Evolutionary conservation across 1,140 invertebrate species (phyloP).

Genomic region (Calephelis virginiensis): DNA sequence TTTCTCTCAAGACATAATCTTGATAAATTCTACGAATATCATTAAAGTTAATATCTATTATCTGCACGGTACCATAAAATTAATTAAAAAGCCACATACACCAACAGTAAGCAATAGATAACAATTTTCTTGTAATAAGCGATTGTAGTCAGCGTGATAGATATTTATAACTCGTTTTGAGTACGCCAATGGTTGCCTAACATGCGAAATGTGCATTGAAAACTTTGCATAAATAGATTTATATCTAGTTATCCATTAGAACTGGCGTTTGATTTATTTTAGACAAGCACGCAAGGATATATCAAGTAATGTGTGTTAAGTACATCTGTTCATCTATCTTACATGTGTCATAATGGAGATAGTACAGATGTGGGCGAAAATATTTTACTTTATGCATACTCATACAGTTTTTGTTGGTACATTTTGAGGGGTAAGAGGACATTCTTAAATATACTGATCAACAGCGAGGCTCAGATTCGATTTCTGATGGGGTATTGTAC

Average conservation of each 20-base stretch:
- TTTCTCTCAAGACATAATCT: no score
- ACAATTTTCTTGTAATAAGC: constrained; percentile 22
- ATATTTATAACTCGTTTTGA: constrained; percentile 21
- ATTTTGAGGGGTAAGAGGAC: no score
- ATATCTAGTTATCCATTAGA: constrained; percentile 59
- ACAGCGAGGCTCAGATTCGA: no score
- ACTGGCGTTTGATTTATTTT: constrained; percentile 44
- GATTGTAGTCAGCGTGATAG: constrained; percentile 16
- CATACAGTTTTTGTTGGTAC: no score
- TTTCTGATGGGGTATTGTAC: no score
- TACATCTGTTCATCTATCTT: constrained; percentile 1
- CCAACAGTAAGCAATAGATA: constrained; percentile 16
- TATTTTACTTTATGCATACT: not conserved
- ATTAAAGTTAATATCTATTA: no score
- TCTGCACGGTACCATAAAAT: no score
- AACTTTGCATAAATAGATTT: constrained; percentile 66
- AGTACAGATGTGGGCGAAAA: not conserved
- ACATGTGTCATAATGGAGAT: constrained; percentile 5
- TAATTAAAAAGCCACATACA: constrained; percentile 1
- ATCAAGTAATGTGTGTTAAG: constrained; percentile 26
- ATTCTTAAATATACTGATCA: no score
- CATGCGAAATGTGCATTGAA: constrained; percentile 67
- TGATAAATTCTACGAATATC: no score
- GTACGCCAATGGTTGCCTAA: constrained; percentile 33
- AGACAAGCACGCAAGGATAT: constrained; percentile 41